Percentiles rank a stretch among this genome's conserved stretches.
phyloP scores from a whole-genome alignment of 2,797 vertebrate genomes.

The Labeo calbasu region DNA sequence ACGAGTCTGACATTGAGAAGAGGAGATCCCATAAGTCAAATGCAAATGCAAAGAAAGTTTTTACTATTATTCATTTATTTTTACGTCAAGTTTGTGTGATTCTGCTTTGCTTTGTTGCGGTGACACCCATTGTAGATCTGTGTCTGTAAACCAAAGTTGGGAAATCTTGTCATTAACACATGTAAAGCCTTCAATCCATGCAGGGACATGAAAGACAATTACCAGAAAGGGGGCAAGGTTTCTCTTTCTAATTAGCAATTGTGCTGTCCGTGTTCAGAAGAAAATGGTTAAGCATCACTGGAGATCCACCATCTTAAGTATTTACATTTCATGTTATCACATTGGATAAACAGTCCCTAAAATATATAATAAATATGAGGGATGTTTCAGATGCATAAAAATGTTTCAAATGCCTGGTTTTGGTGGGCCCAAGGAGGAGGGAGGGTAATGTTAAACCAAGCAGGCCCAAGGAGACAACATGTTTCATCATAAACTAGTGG shows the following conservation, averaged over 20 bases:
- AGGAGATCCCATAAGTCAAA: conserved; percentile 9
- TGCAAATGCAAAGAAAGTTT: not conserved
- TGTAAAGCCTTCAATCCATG: not conserved
- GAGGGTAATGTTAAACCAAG: conserved; percentile 12
- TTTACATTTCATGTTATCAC: conserved; percentile 72
- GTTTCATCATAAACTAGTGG: conserved; percentile 25
- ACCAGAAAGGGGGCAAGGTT: conserved; percentile 27
- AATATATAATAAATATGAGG: conserved; percentile 78
- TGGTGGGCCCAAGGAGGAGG: not conserved
- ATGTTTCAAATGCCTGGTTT: conserved; percentile 28
- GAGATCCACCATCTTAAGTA: conserved; percentile 74
- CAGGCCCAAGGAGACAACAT: conserved; percentile 21
- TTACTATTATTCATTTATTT: not conserved
- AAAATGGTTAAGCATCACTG: conserved; percentile 71
- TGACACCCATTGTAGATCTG: not conserved
- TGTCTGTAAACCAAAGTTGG: not conserved
- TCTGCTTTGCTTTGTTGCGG: not conserved
- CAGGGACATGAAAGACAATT: not conserved
- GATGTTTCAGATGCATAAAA: conserved; percentile 73
- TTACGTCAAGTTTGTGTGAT: not conserved
- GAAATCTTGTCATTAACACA: not conserved
- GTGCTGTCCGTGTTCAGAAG: conserved; percentile 65
- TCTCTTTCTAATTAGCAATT: conserved; percentile 66
- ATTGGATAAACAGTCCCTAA: conserved; percentile 62
- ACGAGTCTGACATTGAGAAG: conserved; percentile 72